Evolutionary conservation across 1,140 invertebrate genomes (phyloP).

Genomic region (Penaeus japonicus): DNA sequence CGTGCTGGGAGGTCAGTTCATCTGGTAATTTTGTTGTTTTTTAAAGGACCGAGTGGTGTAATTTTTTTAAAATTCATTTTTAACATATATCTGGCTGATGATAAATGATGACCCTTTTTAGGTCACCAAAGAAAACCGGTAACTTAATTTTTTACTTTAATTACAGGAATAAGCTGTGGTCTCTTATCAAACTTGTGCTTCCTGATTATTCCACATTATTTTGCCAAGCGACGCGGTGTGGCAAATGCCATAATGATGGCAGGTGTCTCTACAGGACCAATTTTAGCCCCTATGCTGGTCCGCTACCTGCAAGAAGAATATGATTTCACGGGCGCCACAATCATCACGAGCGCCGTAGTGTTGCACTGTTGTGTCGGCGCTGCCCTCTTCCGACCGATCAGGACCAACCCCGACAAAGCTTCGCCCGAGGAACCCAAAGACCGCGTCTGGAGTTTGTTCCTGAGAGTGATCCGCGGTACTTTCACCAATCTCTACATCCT

Average conservation of each 20-base stretch:
- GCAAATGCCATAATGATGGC: conserved; percentile 51
- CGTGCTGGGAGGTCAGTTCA: conserved; percentile 8
- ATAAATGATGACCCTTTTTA: background rate
- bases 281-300: background rate
- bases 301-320: conserved; percentile 24
- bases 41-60: background rate
- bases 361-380: conserved; percentile 74
- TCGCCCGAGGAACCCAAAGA: background rate
- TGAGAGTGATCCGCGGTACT: background rate
- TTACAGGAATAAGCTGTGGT: conserved; percentile 13
- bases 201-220: conserved; percentile 38
- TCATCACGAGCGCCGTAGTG: conserved; percentile 70
- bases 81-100: background rate
- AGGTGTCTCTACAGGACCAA: conserved; percentile 14
- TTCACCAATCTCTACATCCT: background rate
- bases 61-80: background rate
- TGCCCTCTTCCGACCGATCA: conserved; percentile 4
- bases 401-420: background rate
- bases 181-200: conserved; percentile 54
- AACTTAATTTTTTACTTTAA: conserved; percentile 56
- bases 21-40: background rate
- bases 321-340: conserved; percentile 16
- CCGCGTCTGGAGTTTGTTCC: background rate
- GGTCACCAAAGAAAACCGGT: too few relatives aligned
- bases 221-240: background rate